A percentile compares a stretch with the other conserved stretches of the same genome.
phyloP scores from a whole-genome alignment of 2,797 vertebrate species.

The Phrynocephalus forsythii region DNA sequence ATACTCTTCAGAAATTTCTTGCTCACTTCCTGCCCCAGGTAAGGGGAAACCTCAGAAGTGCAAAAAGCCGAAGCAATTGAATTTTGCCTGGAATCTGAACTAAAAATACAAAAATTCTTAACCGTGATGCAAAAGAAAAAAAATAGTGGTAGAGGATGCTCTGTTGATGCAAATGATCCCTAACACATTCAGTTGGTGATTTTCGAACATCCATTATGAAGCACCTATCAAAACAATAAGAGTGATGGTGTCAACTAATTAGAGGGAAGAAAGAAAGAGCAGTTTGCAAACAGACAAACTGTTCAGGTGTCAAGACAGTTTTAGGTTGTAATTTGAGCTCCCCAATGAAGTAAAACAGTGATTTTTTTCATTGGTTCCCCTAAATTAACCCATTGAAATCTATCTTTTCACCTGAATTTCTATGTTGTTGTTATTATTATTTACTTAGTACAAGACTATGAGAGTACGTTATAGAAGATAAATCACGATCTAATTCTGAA shows the following conservation, averaged over 20 bases:
- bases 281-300: slow-evolving; percentile 25
- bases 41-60: slow-evolving; percentile 72
- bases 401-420: background rate
- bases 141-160: slow-evolving; percentile 8
- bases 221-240: slow-evolving; percentile 74
- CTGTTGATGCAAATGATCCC: slow-evolving; percentile 50
- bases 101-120: slow-evolving; percentile 73
- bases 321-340: slow-evolving; percentile 24
- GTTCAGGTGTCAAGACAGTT: background rate
- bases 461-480: background rate
- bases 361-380: slow-evolving; percentile 2
- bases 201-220: slow-evolving; percentile 59
- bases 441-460: background rate
- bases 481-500: background rate
- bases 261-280: slow-evolving; percentile 9
- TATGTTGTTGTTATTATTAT: background rate
- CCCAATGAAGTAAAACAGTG: slow-evolving; percentile 1
- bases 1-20: slow-evolving; percentile 69
- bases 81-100: slow-evolving; percentile 72
- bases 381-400: background rate
- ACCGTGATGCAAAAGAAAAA: slow-evolving; percentile 41
- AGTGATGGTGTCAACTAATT: slow-evolving; percentile 56
- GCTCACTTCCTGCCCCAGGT: slow-evolving; percentile 43
- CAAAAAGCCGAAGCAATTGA: slow-evolving; percentile 77
- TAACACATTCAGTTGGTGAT: slow-evolving; percentile 30